phyloP scores from a whole-genome alignment of 2,888 invertebrate species.

The Hypena proboscidalis region DNA sequence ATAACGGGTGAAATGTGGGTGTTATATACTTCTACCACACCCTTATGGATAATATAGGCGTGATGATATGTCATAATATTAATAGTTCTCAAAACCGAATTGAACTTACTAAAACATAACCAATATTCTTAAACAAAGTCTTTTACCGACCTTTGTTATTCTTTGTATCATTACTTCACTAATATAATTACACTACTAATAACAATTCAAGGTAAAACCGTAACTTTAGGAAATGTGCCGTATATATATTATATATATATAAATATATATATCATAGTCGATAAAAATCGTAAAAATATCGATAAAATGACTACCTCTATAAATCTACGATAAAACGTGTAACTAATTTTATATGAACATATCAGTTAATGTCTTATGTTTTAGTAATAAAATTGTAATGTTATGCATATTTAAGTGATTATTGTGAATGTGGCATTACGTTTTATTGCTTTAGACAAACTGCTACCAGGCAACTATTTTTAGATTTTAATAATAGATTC shows the following conservation, averaged over 20 bases:
- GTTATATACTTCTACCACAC: too few relatives aligned
- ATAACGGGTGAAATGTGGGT: too few relatives aligned
- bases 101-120: not conserved
- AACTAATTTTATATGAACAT: slow-evolving; percentile 61
- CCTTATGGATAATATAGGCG: too few relatives aligned
- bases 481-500: too few relatives aligned
- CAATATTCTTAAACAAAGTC: not conserved
- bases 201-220: slow-evolving; percentile 57
- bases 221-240: slow-evolving; percentile 59
- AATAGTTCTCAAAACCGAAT: too few relatives aligned
- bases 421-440: slow-evolving; percentile 1
- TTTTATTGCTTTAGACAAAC: not conserved
- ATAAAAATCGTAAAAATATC: slow-evolving; percentile 46
- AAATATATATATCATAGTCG: slow-evolving; percentile 51
- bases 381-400: slow-evolving; percentile 34
- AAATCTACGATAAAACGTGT: slow-evolving; percentile 54
- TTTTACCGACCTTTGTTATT: slow-evolving; percentile 30
- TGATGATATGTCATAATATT: too few relatives aligned
- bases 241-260: slow-evolving; percentile 50
- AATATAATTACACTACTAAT: too few relatives aligned
- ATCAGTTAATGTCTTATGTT: slow-evolving; percentile 47
- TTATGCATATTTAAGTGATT: slow-evolving; percentile 28
- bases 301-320: slow-evolving; percentile 43
- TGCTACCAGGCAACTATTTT: too few relatives aligned
- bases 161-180: slow-evolving; percentile 49